These are phyloP conservation scores for Pardosa pseudoannulata DNA, from an alignment of 2,888 invertebrate genomes.

Conservation along the genomic window DNA sequence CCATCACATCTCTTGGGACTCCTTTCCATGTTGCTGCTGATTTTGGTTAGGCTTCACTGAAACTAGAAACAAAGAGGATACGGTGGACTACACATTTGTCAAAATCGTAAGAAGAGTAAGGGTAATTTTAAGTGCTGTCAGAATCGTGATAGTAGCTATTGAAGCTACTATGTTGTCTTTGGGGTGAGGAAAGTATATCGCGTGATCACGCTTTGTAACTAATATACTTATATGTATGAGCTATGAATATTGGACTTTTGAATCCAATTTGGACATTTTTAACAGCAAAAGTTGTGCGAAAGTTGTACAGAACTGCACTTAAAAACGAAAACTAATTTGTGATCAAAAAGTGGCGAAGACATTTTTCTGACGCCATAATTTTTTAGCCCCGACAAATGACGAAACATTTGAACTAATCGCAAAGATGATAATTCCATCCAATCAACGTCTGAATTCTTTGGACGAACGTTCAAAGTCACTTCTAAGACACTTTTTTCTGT, in stretches of 20 bases:
- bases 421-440: constrained; percentile 34
- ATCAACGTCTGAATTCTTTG: constrained; percentile 2
- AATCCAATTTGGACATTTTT: constrained; percentile 39
- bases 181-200: neutral
- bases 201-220: neutral
- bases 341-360: constrained; percentile 39
- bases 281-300: constrained; percentile 21
- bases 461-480: constrained; percentile 24
- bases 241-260: constrained; percentile 12
- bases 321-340: constrained; percentile 43
- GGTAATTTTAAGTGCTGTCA: neutral
- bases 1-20: constrained; percentile 23
- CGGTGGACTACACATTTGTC: constrained; percentile 8
- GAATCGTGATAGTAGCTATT: neutral
- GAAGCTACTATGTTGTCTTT: neutral
- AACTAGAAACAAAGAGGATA: neutral
- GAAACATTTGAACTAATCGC: constrained; percentile 28
- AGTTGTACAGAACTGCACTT: neutral
- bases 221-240: constrained; percentile 21
- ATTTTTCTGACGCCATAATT: constrained; percentile 42
- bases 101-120: neutral
- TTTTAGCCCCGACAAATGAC: constrained; percentile 24
- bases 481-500: constrained; percentile 25
- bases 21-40: constrained; percentile 18
- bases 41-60: constrained; percentile 33